phyloP scores from a whole-genome alignment of 2,888 invertebrate species.

The Sarcophaga subvicina region DNA sequence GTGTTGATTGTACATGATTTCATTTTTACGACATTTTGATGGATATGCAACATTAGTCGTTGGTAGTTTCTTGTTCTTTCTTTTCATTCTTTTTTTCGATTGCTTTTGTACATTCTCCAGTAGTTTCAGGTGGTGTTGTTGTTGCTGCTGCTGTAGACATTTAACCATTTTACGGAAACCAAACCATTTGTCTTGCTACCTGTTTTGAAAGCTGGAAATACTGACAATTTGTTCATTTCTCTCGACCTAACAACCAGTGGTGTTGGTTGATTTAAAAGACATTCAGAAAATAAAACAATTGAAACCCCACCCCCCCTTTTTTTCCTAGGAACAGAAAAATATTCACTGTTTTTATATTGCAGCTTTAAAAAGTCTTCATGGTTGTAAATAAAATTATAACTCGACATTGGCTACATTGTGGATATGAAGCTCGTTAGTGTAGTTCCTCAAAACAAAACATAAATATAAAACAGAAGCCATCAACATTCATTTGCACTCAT shows the following conservation, averaged over 20 bases:
- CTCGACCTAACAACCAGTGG: too few relatives aligned
- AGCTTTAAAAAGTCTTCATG: neutral
- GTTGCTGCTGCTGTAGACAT: neutral
- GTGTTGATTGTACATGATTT: constrained; percentile 63
- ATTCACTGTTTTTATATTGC: neutral
- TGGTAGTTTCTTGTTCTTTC: neutral
- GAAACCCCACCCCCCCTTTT: too few relatives aligned
- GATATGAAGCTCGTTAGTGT: constrained; percentile 1
- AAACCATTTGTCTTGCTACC: constrained; percentile 51
- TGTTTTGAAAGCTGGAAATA: neutral
- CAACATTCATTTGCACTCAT: too few relatives aligned
- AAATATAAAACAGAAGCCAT: neutral
- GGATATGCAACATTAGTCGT: constrained; percentile 64
- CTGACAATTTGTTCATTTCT: neutral
- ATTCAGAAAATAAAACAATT: neutral
- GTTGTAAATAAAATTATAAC: neutral
- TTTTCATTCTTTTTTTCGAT: neutral
- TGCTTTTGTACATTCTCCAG: neutral
- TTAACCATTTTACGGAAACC: constrained; percentile 36
- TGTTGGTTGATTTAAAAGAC: neutral
- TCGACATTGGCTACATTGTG: neutral
- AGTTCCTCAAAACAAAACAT: constrained; percentile 10
- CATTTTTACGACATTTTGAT: constrained; percentile 68
- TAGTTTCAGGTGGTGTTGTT: neutral
- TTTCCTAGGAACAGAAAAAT: neutral